Evolutionary conservation across 2,113 vertebrate genomes (phyloP), one percentile per base, ranked within the genome.

Genomic region (Rhea pennata): DNA sequence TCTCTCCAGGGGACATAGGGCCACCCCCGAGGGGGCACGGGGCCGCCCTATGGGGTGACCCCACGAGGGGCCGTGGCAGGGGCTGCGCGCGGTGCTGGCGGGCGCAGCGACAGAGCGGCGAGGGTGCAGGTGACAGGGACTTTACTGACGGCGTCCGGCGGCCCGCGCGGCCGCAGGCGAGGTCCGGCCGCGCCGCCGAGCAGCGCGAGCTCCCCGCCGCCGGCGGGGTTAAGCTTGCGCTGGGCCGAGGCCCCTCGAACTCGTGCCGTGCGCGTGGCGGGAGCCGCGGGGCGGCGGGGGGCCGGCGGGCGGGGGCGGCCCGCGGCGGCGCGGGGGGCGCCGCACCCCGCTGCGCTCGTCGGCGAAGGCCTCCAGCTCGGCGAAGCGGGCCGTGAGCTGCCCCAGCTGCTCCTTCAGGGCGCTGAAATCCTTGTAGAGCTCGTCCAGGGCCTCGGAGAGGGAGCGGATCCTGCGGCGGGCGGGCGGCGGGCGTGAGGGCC

Each of bases 371-470:
- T 99, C 99, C 21, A 98, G 97, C 1, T 97, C 95, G 0, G 98
- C 98, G 48, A 99, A 99, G 62, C 94, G 98, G 13, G 93, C 90
- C 5, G 97, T 98, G 33, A 99, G 98, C 82, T 97, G 97, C 0
- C 96, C 94, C 17, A 99, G 98, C 23, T 96, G 98, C 81, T 98
- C 98, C 73, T 99, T 99, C 84, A 99, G 96, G 15, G 90, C 77
- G 53, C 98, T 98, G 74, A 99, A 98, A 78, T 99, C 98, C 59
- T 95, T 97, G 93, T 98, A 99, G 22, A 99, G 98, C 46, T 98
- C 98, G 9, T 98, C 87, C 53, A 99, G 95, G 0, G 98, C 98
- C 23, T 98, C 98, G 1, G 98, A 99, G 51, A 99, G 98, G 7
- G 98, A 96, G 61, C 97, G 98, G 84, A 99, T 99, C 96, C 99